These are phyloP conservation scores for Sturnira hondurensis DNA, from an alignment of 2,113 vertebrate genomes.

Conservation along the genomic window DNA sequence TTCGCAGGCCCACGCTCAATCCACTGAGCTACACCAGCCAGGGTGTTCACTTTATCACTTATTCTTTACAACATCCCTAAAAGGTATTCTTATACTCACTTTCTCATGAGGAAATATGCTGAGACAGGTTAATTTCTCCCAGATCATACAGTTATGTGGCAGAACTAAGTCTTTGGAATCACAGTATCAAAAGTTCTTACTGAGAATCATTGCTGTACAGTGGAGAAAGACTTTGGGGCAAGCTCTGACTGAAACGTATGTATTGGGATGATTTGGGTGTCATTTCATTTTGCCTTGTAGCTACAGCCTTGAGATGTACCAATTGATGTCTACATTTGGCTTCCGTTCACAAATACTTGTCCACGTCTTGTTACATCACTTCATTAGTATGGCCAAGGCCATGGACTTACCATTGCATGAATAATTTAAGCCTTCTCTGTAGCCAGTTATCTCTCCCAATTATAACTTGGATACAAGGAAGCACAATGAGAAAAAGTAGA, in stretches of 20 bases:
- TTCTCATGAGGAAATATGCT: neutral
- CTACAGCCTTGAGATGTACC: neutral
- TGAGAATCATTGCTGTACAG: neutral
- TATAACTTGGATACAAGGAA: neutral
- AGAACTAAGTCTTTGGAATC: neutral
- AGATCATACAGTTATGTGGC: neutral
- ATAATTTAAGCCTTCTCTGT: neutral
- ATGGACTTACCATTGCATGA: neutral
- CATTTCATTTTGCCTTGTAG: neutral
- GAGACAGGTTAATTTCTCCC: neutral
- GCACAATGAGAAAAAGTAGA: neutral
- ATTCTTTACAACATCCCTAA: neutral
- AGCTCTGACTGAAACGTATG: neutral
- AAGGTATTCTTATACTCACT: neutral
- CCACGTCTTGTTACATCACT: neutral
- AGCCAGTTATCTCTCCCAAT: neutral
- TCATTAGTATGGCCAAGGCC: neutral
- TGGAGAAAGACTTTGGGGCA: neutral
- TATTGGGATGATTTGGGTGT: neutral
- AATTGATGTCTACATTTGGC: neutral
- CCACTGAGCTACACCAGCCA: too few species aligned
- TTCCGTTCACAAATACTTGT: neutral
- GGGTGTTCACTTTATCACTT: neutral
- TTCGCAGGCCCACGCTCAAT: too few species aligned
- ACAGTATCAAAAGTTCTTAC: neutral